Evolutionary conservation across 2,797 vertebrate species (phyloP).

Genomic region (Coregonus suidteri): DNA sequence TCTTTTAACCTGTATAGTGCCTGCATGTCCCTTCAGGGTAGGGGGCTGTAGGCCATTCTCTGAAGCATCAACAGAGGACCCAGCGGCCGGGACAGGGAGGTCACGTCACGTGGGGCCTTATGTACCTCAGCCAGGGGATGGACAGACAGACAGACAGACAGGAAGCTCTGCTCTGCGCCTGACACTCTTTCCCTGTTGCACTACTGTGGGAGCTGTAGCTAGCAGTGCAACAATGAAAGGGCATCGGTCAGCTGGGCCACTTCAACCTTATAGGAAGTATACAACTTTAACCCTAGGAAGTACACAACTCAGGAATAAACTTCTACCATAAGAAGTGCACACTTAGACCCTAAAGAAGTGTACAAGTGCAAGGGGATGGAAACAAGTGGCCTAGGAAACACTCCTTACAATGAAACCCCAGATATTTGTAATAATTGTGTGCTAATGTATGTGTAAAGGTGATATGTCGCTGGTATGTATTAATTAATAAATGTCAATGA

Average conservation of each 20-base stretch:
- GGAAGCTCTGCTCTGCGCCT: slow-evolving; percentile 74
- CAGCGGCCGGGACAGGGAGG: not conserved
- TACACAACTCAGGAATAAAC: not conserved
- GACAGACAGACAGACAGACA: not conserved
- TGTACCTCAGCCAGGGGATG: not conserved
- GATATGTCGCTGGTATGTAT: not conserved
- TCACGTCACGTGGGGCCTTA: not conserved
- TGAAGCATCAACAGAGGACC: not conserved
- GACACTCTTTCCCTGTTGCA: slow-evolving; percentile 96
- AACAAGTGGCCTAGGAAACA: not conserved
- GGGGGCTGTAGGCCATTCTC: not conserved
- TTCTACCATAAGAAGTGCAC: not conserved
- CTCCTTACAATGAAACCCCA: not conserved
- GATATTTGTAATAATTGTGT: not conserved
- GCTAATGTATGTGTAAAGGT: not conserved
- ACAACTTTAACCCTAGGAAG: not conserved
- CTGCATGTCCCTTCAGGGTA: not conserved
- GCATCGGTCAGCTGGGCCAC: slow-evolving; percentile 81
- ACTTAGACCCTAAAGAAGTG: no score
- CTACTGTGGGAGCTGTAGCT: slow-evolving; percentile 87
- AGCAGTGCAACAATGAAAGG: slow-evolving; percentile 99
- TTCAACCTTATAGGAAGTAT: slow-evolving; percentile 1
- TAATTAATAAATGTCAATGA: not conserved
- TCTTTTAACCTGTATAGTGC: not conserved
- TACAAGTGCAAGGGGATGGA: not conserved